Evolutionary conservation across 2,797 vertebrate species (phyloP).

Genomic region (Notolepis coatsorum): DNA sequence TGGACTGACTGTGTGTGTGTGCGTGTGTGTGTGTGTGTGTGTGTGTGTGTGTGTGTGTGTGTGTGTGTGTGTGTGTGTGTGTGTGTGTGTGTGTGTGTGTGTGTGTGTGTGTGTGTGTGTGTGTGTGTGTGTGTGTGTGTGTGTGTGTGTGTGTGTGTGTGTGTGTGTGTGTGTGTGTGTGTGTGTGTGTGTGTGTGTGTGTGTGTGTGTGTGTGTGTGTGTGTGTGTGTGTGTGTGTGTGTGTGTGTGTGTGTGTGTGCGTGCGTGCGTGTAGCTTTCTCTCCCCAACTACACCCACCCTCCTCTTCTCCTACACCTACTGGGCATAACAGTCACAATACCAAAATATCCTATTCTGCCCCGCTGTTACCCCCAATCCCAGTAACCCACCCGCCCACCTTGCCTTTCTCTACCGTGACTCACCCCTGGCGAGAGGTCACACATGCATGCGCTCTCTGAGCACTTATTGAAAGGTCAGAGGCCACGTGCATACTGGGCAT

Average conservation of each 20-base stretch:
- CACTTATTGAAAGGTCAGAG: slow-evolving; percentile 50
- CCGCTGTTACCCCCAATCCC: not conserved
- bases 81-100: slow-evolving; percentile 2
- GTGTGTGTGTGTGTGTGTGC: too few species aligned
- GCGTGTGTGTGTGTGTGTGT: slow-evolving; percentile 1
- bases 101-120: not conserved
- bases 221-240: too few species aligned
- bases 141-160: too few species aligned
- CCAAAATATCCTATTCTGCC: slow-evolving; percentile 42
- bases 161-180: too few species aligned
- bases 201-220: too few species aligned
- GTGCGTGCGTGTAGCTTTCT: not conserved
- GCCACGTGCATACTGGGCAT: slow-evolving; percentile 16
- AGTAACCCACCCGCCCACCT: not conserved
- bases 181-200: too few species aligned
- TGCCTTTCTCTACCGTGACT: not conserved
- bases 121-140: too few species aligned
- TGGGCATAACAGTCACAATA: slow-evolving; percentile 26
- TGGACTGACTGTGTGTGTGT: not conserved
- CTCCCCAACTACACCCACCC: slow-evolving; percentile 14
- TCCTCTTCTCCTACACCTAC: slow-evolving; percentile 28
- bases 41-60: slow-evolving; percentile 6
- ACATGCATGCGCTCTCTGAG: not conserved
- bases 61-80: not conserved
- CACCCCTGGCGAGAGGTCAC: slow-evolving; percentile 1